Conservation (phyloP, 2,113 vertebrate genomes). For the Tetrax tetrax region DNA sequence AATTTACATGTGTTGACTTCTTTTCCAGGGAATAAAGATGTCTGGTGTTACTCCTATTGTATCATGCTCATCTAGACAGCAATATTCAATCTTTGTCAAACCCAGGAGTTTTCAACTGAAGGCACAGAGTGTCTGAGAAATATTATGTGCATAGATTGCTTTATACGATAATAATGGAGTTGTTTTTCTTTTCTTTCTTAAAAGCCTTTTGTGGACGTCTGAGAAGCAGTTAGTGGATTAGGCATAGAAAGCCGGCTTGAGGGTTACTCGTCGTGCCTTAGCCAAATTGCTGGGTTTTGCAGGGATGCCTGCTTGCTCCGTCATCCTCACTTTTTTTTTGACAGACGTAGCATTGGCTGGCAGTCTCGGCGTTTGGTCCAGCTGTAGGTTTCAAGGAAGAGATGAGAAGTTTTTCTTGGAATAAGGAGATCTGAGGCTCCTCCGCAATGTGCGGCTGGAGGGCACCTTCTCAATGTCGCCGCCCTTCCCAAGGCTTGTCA, state of each 20-base stretch:
- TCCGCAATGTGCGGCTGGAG: not conserved
- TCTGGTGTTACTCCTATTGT: not conserved
- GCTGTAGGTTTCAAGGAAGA: not conserved
- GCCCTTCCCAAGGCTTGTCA: not conserved
- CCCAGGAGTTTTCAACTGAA: not conserved
- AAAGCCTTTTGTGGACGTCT: not conserved
- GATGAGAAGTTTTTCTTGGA: not conserved
- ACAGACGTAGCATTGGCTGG: too few relatives aligned
- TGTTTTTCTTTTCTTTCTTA: not conserved
- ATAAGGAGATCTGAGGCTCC: not conserved
- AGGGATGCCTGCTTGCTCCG: not conserved
- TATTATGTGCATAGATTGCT: not conserved
- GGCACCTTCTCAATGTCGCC: not conserved
- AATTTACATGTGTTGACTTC: not conserved
- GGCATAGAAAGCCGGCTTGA: not conserved
- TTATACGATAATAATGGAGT: not conserved
- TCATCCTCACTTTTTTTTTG: accelerated
- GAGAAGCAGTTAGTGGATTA: not conserved
- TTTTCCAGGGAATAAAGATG: not conserved
- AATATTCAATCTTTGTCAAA: not conserved
- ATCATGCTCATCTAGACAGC: not conserved
- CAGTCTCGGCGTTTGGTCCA: not conserved
- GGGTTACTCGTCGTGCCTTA: not conserved
- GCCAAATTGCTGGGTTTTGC: not conserved
- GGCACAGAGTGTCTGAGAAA: not conserved